phyloP scores from a whole-genome alignment of 2,888 invertebrate genomes.

The Cephus nigrinus region DNA sequence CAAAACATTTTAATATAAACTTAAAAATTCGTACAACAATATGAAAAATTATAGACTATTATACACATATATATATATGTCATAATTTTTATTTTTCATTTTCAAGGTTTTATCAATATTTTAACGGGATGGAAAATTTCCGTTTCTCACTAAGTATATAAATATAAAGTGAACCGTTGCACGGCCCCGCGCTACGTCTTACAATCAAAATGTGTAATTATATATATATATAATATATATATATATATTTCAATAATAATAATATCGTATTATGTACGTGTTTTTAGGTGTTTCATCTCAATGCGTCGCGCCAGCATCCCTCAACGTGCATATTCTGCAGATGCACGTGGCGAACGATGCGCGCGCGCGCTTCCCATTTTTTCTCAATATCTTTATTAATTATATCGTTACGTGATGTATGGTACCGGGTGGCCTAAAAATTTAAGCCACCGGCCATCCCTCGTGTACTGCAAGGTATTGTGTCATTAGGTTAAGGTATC shows the following conservation, averaged over 20 bases:
- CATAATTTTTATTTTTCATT: conserved; percentile 33
- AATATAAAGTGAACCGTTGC: conserved; percentile 45
- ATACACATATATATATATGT: conserved; percentile 66
- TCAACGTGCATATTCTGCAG: not conserved
- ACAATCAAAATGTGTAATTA: conserved; percentile 31
- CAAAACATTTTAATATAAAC: conserved; percentile 89
- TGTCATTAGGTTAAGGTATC: not conserved
- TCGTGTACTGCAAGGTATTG: conserved; percentile 19
- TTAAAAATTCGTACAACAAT: conserved; percentile 88
- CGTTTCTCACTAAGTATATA: conserved; percentile 71
- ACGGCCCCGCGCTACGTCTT: conserved; percentile 37
- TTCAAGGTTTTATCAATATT: conserved; percentile 31
- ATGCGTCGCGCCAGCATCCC: not conserved
- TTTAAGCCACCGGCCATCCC: conserved; percentile 11
- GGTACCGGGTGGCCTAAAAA: too few relatives aligned
- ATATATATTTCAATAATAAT: conserved; percentile 18
- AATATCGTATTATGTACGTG: conserved; percentile 13
- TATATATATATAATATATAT: conserved; percentile 18
- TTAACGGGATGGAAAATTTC: conserved; percentile 76
- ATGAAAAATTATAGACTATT: conserved; percentile 88
- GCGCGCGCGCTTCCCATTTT: not conserved
- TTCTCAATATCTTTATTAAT: not conserved
- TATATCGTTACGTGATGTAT: not conserved
- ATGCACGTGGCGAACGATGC: not conserved
- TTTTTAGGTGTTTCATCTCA: not conserved